These are phyloP conservation scores for Taxidea taxus DNA, from an alignment of 2,113 vertebrate genomes.

Conservation along the genomic window DNA sequence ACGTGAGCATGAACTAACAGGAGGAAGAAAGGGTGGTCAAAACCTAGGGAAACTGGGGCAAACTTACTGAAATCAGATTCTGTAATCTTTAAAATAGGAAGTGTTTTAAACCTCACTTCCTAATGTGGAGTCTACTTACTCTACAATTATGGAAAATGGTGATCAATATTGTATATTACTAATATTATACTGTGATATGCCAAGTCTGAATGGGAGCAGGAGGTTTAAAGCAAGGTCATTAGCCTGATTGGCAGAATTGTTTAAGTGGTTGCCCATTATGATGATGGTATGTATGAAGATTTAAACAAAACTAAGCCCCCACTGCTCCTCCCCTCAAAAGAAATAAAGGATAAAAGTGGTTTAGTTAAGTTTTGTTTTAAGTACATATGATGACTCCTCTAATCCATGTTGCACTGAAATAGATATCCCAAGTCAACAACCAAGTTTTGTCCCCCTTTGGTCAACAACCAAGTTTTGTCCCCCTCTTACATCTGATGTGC, in stretches of 20 bases:
- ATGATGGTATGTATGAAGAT: neutral
- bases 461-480: neutral
- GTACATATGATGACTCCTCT: neutral
- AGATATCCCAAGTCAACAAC: neutral
- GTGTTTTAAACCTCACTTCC: neutral
- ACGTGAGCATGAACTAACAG: neutral
- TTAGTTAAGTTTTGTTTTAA: neutral
- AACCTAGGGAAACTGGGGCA: neutral
- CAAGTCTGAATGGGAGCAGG: neutral
- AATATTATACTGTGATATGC: neutral
- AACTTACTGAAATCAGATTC: neutral
- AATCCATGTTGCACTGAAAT: neutral
- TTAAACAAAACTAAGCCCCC: neutral
- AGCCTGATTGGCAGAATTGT: neutral
- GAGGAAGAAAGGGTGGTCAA: neutral
- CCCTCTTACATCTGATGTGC: neutral
- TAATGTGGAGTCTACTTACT: neutral
- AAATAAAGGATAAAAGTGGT: neutral
- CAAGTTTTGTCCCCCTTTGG: neutral
- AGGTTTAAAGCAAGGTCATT: neutral
- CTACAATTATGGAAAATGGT: neutral
- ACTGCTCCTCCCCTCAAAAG: neutral
- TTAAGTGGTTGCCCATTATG: neutral
- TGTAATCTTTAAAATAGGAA: neutral
- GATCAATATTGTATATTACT: neutral